phyloP scores from a whole-genome alignment of 2,888 invertebrate genomes.

The Caenorhabditis doughertyi region DNA sequence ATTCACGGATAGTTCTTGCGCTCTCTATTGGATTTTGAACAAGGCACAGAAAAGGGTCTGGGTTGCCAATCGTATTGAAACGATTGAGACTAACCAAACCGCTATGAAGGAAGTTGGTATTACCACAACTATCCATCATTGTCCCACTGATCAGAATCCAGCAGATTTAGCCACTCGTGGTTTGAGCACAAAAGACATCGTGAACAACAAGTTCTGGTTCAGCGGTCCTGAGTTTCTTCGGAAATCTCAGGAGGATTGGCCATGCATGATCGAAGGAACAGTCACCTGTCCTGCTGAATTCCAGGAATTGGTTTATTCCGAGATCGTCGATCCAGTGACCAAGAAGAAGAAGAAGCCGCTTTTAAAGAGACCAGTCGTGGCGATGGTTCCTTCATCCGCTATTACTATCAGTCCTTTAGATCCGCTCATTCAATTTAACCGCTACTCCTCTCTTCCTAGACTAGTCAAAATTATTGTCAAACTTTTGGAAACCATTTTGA shows the following conservation, averaged over 20 bases:
- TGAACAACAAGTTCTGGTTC: slow-evolving; percentile 42
- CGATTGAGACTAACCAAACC: not conserved
- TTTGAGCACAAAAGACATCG: slow-evolving; percentile 34
- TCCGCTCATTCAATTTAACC: too few relatives aligned
- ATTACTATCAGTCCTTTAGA: too few relatives aligned
- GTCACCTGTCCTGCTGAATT: slow-evolving; percentile 2
- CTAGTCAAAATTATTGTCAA: too few relatives aligned
- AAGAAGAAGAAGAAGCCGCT: not conserved
- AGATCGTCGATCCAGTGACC: not conserved
- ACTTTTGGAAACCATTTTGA: too few relatives aligned
- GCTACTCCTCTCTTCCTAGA: too few relatives aligned
- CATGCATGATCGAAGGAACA: slow-evolving; percentile 7
- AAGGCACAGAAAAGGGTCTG: not conserved
- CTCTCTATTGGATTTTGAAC: slow-evolving; percentile 1
- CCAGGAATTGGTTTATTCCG: not conserved
- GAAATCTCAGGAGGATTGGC: not conserved
- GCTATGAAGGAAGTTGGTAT: not conserved
- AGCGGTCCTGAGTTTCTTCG: slow-evolving; percentile 48
- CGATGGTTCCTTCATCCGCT: too few relatives aligned
- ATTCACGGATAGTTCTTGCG: not conserved
- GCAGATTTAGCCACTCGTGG: slow-evolving; percentile 78
- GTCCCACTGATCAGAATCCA: slow-evolving; percentile 73
- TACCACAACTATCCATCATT: slow-evolving; percentile 53
- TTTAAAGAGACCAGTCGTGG: not conserved
- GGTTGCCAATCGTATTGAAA: not conserved